phyloP scores from a whole-genome alignment of 2,888 invertebrate species.

The Pocota personata region DNA sequence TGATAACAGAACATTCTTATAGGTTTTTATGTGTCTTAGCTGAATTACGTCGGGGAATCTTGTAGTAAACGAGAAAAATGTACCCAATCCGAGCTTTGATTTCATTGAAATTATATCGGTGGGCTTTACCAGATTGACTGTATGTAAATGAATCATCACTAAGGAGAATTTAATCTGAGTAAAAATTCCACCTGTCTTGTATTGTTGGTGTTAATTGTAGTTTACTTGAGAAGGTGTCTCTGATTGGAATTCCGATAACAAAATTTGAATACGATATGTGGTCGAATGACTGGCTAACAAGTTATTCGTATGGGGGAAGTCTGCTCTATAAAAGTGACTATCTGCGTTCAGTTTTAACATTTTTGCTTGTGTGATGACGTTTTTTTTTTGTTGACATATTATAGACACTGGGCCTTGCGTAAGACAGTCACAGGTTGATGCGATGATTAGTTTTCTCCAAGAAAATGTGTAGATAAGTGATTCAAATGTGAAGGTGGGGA shows the following conservation, averaged over 20 bases:
- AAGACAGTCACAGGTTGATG: too few relatives aligned
- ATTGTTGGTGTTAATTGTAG: neutral
- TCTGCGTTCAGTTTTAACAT: too few relatives aligned
- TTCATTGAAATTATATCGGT: neutral
- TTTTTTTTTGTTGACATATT: too few relatives aligned
- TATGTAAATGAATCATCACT: neutral
- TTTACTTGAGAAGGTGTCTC: neutral
- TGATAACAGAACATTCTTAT: slow-evolving; percentile 50
- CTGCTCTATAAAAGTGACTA: neutral
- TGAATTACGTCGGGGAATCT: slow-evolving; percentile 11
- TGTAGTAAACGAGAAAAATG: neutral
- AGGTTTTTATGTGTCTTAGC: neutral
- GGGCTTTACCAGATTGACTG: slow-evolving; percentile 15
- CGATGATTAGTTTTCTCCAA: neutral
- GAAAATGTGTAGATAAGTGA: neutral
- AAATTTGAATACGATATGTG: neutral
- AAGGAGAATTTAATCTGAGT: neutral
- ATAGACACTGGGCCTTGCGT: too few relatives aligned
- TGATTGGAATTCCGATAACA: neutral
- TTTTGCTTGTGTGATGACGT: neutral
- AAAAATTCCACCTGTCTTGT: neutral
- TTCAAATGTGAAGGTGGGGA: too few relatives aligned
- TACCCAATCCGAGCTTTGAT: neutral
- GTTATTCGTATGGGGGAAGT: neutral
- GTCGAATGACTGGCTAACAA: neutral